Evolutionary conservation across 92 coral and sea anemone species (phyloP).

Genomic region (Desmophyllum pertusum): DNA sequence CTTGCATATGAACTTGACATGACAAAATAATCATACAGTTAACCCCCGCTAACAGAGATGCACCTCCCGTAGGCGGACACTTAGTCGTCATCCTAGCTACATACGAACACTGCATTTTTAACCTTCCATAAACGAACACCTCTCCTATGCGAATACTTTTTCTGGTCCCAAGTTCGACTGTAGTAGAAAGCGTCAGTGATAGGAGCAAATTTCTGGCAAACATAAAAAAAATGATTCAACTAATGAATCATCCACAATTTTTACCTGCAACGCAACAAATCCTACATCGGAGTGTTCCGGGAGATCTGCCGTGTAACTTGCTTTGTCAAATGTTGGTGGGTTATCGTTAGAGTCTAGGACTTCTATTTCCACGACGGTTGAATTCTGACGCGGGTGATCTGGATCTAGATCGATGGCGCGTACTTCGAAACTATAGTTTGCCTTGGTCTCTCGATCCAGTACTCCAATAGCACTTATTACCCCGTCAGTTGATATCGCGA

Average conservation of each 20-base stretch:
- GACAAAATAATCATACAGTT: no score
- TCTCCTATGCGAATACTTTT: no score
- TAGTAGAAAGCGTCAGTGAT: not conserved
- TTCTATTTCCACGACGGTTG: constrained; percentile 79
- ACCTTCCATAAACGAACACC: no score
- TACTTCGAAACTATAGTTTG: constrained; percentile 76
- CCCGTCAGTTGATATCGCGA: constrained; percentile 56
- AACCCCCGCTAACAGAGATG: no score
- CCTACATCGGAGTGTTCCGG: constrained; percentile 73
- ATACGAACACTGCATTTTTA: no score
- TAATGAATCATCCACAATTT: not conserved
- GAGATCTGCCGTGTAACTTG: constrained; percentile 65
- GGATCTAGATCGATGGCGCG: constrained; percentile 84
- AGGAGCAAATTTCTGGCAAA: not conserved
- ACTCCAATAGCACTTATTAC: constrained; percentile 69
- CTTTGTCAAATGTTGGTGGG: constrained; percentile 75
- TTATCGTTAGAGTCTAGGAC: constrained; percentile 89
- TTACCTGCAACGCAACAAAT: constrained; percentile 70
- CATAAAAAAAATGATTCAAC: not conserved
- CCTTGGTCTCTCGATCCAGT: constrained; percentile 79
- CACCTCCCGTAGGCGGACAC: no score
- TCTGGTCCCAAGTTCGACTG: no score
- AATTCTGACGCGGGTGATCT: constrained; percentile 69
- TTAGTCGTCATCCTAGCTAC: no score
- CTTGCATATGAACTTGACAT: no score